Percentiles rank a stretch among this genome's conserved stretches.
These are phyloP conservation scores for Agonopterix heracliana DNA, from an alignment of 2,888 invertebrate species.

Conservation along the genomic window DNA sequence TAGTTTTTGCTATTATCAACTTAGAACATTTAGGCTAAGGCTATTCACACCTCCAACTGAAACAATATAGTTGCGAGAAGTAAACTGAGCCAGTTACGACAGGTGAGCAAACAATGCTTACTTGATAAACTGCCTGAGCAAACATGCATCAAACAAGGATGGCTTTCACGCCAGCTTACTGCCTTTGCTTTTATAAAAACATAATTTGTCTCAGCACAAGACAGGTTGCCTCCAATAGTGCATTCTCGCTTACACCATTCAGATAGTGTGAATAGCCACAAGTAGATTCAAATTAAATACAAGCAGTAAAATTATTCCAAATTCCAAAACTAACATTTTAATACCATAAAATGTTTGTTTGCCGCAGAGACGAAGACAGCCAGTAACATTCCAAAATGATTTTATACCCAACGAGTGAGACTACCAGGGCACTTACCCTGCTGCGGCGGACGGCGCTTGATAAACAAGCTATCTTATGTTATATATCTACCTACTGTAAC, in stretches of 20 bases:
- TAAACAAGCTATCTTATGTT: conserved; percentile 2
- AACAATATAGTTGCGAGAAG: background rate
- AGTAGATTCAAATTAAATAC: background rate
- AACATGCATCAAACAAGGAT: background rate
- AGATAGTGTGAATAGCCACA: conserved; percentile 6
- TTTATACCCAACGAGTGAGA: conserved; percentile 23
- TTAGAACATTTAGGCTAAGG: conserved; percentile 1
- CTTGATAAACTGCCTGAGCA: background rate
- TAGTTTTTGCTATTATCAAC: background rate
- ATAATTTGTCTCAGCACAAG: too few relatives aligned
- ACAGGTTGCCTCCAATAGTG: too few relatives aligned
- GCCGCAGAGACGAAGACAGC: conserved; percentile 70
- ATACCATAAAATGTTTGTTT: conserved; percentile 61
- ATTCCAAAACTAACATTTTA: conserved; percentile 46
- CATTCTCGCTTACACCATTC: too few relatives aligned
- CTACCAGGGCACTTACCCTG: conserved; percentile 8
- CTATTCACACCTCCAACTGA: conserved; percentile 8
- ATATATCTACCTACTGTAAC: conserved; percentile 8
- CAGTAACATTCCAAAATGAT: conserved; percentile 73
- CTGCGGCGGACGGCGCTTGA: conserved; percentile 6
- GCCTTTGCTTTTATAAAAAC: conserved; percentile 1
- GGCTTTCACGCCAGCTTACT: conserved; percentile 4
- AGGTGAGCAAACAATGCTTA: background rate
- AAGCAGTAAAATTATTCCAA: background rate
- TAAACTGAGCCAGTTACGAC: background rate